Base-by-base conservation (phyloP, 2,888 invertebrate species). In the Eilema sororculum region DNA sequence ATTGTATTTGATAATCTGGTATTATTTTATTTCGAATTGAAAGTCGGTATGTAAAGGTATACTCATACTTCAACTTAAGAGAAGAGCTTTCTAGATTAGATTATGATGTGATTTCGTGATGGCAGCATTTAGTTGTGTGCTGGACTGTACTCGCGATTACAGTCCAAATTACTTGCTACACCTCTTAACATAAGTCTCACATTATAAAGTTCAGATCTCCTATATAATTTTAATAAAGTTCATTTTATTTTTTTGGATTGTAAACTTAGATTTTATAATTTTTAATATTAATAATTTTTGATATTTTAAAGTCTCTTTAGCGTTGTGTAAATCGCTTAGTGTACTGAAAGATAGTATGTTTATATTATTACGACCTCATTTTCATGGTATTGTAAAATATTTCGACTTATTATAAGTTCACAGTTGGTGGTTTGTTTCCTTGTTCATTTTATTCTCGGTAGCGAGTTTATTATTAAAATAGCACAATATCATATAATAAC, bases 281-380 rank as follows among this genome's bases (percentile, higher is more conserved):
- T 75, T 75, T 80, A 77, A 75, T 83, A 76, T 72, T 76, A 80
- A 79, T 81, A 72, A 71, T 73, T 76, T 67, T 84, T 84, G 73
- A 78, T 86, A 83, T 81, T 86, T 86, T 84, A 78, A 81, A 80
- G 77, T 85, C 82, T 85, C 75, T 81, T 65, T 88, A 89, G 90
- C 83, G 75, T 90, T 80, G 80, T 89, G 88, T 90, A 90, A 87
- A 87, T 92, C 84, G 88, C 87, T 84, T 89, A 88, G 84, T 82
- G 84, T 87, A 89, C 85, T 84, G 65, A 75, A 81, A 78, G 81
- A 81, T 85, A 80, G 79, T 78, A 81, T 82, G 77, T 83, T 84
- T 82, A 81, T 86, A 84, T 85, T 80, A 83, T 78, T 80, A 81
- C 80, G 80, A 87, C 84, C 84, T 87, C 86, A 86, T 87, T 83